These are phyloP conservation scores for Zeuzera pyrina DNA, from an alignment of 2,888 invertebrate species.

Conservation along the genomic window DNA sequence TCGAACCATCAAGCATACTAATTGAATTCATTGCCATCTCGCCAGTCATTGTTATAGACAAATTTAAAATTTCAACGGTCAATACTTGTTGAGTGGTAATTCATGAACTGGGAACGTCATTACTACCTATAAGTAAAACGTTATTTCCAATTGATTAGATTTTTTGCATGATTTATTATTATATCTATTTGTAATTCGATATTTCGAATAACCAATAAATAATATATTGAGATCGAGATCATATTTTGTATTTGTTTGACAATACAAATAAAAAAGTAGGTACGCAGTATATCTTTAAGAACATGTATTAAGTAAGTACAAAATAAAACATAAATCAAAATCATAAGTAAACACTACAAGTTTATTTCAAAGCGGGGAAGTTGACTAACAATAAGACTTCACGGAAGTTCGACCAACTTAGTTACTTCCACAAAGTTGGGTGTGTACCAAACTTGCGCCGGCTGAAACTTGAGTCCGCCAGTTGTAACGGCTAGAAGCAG, in stretches of 20 bases:
- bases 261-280: too few species aligned
- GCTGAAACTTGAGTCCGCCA: slow-evolving; percentile 42
- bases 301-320: background rate
- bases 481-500: slow-evolving; percentile 51
- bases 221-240: too few species aligned
- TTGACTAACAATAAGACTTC: slow-evolving; percentile 23
- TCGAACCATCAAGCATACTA: slow-evolving; percentile 15
- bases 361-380: slow-evolving; percentile 29
- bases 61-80: slow-evolving; percentile 18
- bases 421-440: slow-evolving; percentile 36
- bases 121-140: slow-evolving; percentile 9
- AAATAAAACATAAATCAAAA: slow-evolving; percentile 1
- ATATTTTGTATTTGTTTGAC: too few species aligned
- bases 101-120: slow-evolving; percentile 16
- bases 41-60: slow-evolving; percentile 19
- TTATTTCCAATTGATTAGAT: slow-evolving; percentile 9
- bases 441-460: slow-evolving; percentile 36
- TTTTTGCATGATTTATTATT: background rate
- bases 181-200: too few species aligned
- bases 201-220: too few species aligned
- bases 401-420: slow-evolving; percentile 33
- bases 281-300: too few species aligned
- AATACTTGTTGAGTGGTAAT: slow-evolving; percentile 14
- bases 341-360: slow-evolving; percentile 34
- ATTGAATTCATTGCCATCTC: slow-evolving; percentile 26